Evolutionary conservation across 1,140 invertebrate genomes (phyloP), one percentile per base, ranked within the genome.

Genomic region (Lethrus apterus): DNA sequence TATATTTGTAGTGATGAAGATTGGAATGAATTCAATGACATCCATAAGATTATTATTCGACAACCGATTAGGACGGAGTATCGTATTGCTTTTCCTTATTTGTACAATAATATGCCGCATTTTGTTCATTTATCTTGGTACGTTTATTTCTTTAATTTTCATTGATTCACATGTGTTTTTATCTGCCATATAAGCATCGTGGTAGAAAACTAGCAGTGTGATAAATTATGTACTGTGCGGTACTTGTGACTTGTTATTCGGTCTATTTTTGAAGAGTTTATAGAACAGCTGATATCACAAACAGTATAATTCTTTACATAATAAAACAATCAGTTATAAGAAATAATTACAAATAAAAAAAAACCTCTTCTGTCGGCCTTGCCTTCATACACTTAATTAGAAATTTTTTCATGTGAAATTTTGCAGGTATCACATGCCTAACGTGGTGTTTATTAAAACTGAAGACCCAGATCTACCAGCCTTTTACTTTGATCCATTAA

Each of bases 21-120:
- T 70, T 99, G 97, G 97, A 99, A 99, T 74, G 97, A 99, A 70
- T 99, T 99, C 62, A 99, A 99, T 74, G 97, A 99, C 64, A 99
- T 99, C 41, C 99, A 99, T 63, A 99, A 99, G 69, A 98, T 99
- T 54, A 99, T 99, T 45, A 99, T 99, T 59, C 73, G 97, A 19
- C 95, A 99, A 63, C 95, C 95, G 19, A 92, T 99, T 53, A 78
- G 97, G 47, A 99, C 97, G 4, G 97, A 99, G 71, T 99, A 99
- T 68, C 80, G 96, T 49, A 99, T 99, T 65, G 96, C 96, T 2
- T 99, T 99, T 72, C 96, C 97, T 2, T 99, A 98, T 69, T 73
- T 99, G 40, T 99, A 98, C 69, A 99, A 99, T 68, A 99, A 98
- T 64, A 82, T 98, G 76, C 94, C 94, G 1, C 89, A 94, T 67